Percentiles rank a stretch among this genome's conserved stretches.
Conservation (phyloP, 2,888 invertebrate species). For the Apotomis capreana region DNA sequence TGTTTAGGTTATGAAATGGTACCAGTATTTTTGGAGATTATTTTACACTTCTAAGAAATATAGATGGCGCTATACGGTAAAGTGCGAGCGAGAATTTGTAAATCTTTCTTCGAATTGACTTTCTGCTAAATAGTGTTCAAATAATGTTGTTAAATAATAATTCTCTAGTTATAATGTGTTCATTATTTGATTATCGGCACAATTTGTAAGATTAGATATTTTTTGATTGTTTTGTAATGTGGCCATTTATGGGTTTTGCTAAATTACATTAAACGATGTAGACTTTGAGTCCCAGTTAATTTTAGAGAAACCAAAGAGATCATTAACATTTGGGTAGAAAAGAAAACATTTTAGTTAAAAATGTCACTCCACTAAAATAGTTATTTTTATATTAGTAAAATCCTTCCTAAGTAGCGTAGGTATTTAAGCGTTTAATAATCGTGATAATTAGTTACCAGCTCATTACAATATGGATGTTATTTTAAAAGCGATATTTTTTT, state of each 20-base stretch:
- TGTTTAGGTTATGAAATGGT: constrained; percentile 16
- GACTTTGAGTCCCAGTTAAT: constrained; percentile 42
- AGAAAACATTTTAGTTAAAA: constrained; percentile 41
- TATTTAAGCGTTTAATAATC: constrained; percentile 45
- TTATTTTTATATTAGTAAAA: constrained; percentile 46
- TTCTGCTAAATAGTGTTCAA: constrained; percentile 38
- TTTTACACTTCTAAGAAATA: constrained; percentile 17
- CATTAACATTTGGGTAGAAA: constrained; percentile 46
- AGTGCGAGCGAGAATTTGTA: neutral
- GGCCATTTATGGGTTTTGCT: constrained; percentile 32
- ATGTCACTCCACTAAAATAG: constrained; percentile 46
- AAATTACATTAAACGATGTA: constrained; percentile 28
- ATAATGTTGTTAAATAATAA: constrained; percentile 43
- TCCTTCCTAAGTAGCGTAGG: constrained; percentile 43
- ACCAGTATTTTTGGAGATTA: constrained; percentile 41
- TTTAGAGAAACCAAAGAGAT: constrained; percentile 56
- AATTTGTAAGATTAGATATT: constrained; percentile 22
- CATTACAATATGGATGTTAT: constrained; percentile 43
- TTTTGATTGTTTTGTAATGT: constrained; percentile 26
- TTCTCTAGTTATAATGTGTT: constrained; percentile 51
- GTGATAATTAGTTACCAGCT: constrained; percentile 62
- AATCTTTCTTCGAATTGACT: constrained; percentile 24
- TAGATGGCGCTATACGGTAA: constrained; percentile 26
- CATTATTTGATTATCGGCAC: constrained; percentile 43
- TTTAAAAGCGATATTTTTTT: constrained; percentile 13